Evolutionary conservation across 2,113 vertebrate species (phyloP).

Genomic region (Chaetodon auriga): DNA sequence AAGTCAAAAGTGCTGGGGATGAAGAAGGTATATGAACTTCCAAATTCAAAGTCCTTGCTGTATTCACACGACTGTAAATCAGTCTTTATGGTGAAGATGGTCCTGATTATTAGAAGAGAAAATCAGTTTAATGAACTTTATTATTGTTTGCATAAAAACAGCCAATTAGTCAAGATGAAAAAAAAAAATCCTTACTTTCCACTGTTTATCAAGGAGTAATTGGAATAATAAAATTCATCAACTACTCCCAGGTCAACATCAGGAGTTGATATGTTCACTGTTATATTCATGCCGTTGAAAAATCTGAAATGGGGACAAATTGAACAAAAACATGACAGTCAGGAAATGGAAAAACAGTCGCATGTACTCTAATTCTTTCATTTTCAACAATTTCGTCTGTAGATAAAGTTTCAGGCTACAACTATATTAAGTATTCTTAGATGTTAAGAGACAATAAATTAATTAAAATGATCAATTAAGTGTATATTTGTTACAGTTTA

Average conservation of each 20-base stretch:
- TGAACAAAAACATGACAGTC: neutral
- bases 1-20: conserved; percentile 73
- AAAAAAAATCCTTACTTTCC: conserved; percentile 84
- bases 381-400: neutral
- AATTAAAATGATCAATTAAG: too few species aligned
- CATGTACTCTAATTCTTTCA: neutral
- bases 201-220: conserved; percentile 77
- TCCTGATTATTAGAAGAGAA: conserved; percentile 53
- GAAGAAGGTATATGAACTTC: conserved; percentile 88
- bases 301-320: conserved; percentile 84
- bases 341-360: neutral
- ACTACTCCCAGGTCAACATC: conserved; percentile 38
- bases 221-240: conserved; percentile 56
- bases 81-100: conserved; percentile 64
- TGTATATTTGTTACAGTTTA: neutral
- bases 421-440: neutral
- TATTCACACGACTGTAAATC: conserved; percentile 67
- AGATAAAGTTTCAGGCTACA: neutral
- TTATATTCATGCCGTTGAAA: conserved; percentile 82
- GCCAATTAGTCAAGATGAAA: neutral
- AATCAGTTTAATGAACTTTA: neutral
- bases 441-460: neutral
- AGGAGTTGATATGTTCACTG: conserved; percentile 73
- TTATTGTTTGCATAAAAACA: neutral
- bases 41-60: conserved; percentile 83